Percentiles rank a stretch among this genome's conserved stretches.
These are phyloP conservation scores for Peromyscus leucopus DNA, from an alignment of 2,113 vertebrate genomes.

Conservation along the genomic window DNA sequence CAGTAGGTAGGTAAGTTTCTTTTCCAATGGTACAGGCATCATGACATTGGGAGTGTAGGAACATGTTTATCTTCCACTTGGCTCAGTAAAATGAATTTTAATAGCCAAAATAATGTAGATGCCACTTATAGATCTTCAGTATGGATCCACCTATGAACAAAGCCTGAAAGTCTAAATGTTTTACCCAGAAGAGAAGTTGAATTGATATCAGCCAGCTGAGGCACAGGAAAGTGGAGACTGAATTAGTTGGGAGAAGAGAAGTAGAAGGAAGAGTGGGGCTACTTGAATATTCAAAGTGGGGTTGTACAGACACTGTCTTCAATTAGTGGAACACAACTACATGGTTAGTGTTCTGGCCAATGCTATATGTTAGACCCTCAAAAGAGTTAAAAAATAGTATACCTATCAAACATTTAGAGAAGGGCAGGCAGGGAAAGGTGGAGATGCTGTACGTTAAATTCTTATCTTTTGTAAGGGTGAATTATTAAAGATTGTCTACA, in stretches of 20 bases:
- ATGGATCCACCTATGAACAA: conserved; percentile 1
- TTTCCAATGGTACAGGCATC: not conserved
- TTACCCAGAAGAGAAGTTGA: conserved; percentile 36
- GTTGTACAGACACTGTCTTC: not conserved
- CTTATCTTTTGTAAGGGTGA: conserved; percentile 79
- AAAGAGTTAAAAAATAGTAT: conserved; percentile 5
- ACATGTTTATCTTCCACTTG: not conserved
- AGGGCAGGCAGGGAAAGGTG: conserved; percentile 1
- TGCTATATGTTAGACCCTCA: conserved; percentile 32
- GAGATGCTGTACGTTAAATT: conserved; percentile 52
- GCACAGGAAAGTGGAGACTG: not conserved
- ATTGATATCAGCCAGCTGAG: not conserved
- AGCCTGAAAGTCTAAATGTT: not conserved
- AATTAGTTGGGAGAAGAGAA: not conserved
- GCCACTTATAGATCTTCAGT: not conserved
- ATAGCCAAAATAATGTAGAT: not conserved
- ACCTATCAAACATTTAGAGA: conserved; percentile 23
- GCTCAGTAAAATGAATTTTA: not conserved
- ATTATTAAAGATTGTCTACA: conserved; percentile 70
- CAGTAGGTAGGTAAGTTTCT: conserved; percentile 41
- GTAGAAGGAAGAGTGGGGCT: not conserved
- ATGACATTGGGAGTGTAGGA: not conserved
- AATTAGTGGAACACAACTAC: not conserved
- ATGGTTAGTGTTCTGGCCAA: not conserved
- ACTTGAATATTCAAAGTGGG: not conserved